Conservation (phyloP, 2,888 invertebrate species). For the Keiferia lycopersicella region DNA sequence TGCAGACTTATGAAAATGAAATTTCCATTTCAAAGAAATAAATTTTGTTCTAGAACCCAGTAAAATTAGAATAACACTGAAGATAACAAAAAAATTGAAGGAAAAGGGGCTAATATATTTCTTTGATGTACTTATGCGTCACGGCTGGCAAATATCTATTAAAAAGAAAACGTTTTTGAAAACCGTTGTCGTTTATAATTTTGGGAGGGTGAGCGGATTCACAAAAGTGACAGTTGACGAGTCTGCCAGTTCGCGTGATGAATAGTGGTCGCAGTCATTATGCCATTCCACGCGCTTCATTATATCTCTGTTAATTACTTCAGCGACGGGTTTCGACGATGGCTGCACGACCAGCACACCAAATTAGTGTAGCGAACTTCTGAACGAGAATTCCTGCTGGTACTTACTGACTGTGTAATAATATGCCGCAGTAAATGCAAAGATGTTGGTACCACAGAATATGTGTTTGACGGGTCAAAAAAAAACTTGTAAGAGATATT, state of each 20-base stretch:
- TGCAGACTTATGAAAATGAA: slow-evolving; percentile 26
- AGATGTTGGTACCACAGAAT: too few relatives aligned
- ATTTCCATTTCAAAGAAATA: slow-evolving; percentile 32
- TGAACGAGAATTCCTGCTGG: too few relatives aligned
- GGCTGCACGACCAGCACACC: background rate
- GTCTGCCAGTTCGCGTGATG: slow-evolving; percentile 54
- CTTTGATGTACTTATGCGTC: too few relatives aligned
- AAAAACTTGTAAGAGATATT: too few relatives aligned
- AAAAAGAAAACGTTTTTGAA: too few relatives aligned
- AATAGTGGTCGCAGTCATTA: slow-evolving; percentile 56
- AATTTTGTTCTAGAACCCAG: slow-evolving; percentile 5
- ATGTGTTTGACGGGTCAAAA: too few relatives aligned
- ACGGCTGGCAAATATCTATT: too few relatives aligned
- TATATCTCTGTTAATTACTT: slow-evolving; percentile 65
- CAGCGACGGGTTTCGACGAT: slow-evolving; percentile 7
- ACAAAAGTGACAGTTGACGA: slow-evolving; percentile 70
- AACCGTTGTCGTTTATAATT: background rate
- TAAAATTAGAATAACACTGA: slow-evolving; percentile 19
- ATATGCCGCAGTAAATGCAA: too few relatives aligned
- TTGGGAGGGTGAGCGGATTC: slow-evolving; percentile 22
- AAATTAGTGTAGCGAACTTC: background rate
- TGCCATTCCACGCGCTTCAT: slow-evolving; percentile 71
- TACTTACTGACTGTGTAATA: too few relatives aligned
- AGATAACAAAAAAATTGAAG: too few relatives aligned
- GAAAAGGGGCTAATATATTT: too few relatives aligned